Conservation (phyloP, 2,113 vertebrate genomes). For the Pelecanoides urinatrix region DNA sequence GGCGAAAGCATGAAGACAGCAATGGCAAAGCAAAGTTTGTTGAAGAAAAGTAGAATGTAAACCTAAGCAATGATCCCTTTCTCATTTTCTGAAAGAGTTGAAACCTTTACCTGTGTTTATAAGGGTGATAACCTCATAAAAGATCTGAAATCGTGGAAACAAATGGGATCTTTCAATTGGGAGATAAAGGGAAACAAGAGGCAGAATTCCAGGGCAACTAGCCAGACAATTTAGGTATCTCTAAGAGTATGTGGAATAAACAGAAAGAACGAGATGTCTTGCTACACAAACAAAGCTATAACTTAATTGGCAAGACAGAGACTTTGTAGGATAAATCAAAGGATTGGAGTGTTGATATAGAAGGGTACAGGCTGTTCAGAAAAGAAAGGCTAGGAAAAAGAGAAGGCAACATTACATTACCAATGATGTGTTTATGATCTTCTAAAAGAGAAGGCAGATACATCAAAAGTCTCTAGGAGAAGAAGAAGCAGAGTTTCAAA, state of each 20-base stretch:
- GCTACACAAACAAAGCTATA: conserved; percentile 44
- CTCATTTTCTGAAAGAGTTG: not conserved
- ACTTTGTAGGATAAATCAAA: conserved; percentile 23
- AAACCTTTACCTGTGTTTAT: not conserved
- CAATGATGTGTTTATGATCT: not conserved
- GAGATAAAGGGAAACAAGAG: not conserved
- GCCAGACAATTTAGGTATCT: conserved; percentile 27
- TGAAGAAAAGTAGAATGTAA: not conserved
- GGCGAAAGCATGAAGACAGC: not conserved
- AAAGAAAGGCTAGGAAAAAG: not conserved
- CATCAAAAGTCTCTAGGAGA: not conserved
- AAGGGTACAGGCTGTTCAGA: conserved; percentile 31
- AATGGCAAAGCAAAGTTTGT: not conserved
- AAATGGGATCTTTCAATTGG: not conserved
- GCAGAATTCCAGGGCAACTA: not conserved
- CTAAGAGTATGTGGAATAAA: conserved; percentile 36
- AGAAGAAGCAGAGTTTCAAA: not conserved
- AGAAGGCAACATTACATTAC: not conserved
- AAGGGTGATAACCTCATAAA: not conserved
- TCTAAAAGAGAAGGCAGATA: not conserved
- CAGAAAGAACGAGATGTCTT: conserved; percentile 30
- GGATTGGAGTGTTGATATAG: not conserved
- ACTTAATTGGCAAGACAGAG: conserved; percentile 20
- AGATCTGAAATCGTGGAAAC: not conserved
- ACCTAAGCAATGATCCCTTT: not conserved